A percentile compares a stretch with the other conserved stretches of the same genome.
Conservation (phyloP, 1,140 invertebrate species). For the Drosophila insularis region DNA sequence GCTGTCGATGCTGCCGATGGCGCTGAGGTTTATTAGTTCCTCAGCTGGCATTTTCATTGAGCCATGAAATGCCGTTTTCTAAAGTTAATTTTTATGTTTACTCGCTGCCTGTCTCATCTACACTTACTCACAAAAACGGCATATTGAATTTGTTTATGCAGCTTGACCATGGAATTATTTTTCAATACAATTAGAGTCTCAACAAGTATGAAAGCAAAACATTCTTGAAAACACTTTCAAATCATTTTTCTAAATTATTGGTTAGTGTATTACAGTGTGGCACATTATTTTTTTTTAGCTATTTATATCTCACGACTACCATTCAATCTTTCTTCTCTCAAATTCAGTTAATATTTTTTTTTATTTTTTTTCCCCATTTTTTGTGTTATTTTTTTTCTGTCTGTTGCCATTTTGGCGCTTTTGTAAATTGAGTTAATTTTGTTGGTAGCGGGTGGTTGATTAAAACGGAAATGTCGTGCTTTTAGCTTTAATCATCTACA, state of each 20-base stretch:
- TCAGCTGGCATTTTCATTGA: slow-evolving; percentile 65
- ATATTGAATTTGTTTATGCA: background rate
- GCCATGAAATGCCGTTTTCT: slow-evolving; percentile 69
- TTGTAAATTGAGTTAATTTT: slow-evolving; percentile 51
- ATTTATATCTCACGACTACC: slow-evolving; percentile 33
- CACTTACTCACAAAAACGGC: background rate
- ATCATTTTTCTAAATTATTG: background rate
- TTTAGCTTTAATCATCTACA: slow-evolving; percentile 61
- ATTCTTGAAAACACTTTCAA: no score
- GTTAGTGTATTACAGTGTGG: slow-evolving; percentile 1
- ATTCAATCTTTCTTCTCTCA: slow-evolving; percentile 14
- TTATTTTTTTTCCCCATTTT: slow-evolving; percentile 10
- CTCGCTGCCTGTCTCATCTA: slow-evolving; percentile 37
- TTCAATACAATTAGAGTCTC: background rate
- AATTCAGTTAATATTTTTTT: slow-evolving; percentile 16
- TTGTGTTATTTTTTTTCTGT: slow-evolving; percentile 23
- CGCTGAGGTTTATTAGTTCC: slow-evolving; percentile 68
- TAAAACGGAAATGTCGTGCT: slow-evolving; percentile 74
- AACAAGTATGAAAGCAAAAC: background rate
- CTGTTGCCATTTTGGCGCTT: slow-evolving; percentile 36
- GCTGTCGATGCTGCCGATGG: slow-evolving; percentile 33
- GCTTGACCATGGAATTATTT: no score
- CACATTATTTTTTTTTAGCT: background rate
- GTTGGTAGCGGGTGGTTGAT: slow-evolving; percentile 72
- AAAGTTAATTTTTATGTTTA: slow-evolving; percentile 52